Conservation (phyloP, 2,888 invertebrate genomes). For the Drosophila putrida region DNA sequence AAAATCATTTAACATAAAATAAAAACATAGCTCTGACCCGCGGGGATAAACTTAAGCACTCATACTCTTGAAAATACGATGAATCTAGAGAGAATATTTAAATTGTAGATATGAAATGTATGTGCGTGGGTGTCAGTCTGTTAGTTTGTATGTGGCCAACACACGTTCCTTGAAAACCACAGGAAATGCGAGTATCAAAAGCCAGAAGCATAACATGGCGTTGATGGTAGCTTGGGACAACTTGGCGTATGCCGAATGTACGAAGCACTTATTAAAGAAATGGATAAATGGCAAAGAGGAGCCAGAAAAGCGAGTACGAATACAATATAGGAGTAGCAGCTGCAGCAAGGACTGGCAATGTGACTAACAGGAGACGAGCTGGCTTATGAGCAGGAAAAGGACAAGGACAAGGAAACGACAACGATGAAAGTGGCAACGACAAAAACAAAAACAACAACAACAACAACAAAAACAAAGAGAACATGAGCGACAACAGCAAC, state of each 20-base stretch:
- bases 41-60: not conserved
- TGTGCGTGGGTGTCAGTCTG: slow-evolving; percentile 3
- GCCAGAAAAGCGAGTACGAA: slow-evolving; percentile 36
- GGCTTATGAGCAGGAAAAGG: slow-evolving; percentile 29
- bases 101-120: not conserved
- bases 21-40: no score
- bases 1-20: no score
- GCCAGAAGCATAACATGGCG: slow-evolving; percentile 48
- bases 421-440: slow-evolving; percentile 39
- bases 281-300: slow-evolving; percentile 14
- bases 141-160: slow-evolving; percentile 9
- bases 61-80: not conserved
- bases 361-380: slow-evolving; percentile 41
- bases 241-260: slow-evolving; percentile 67
- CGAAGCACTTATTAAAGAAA: slow-evolving; percentile 64
- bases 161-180: slow-evolving; percentile 18
- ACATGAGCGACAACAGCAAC: slow-evolving; percentile 40
- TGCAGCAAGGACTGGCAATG: slow-evolving; percentile 57
- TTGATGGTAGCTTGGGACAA: slow-evolving; percentile 53
- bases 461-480: slow-evolving; percentile 2
- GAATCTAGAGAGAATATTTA: not conserved
- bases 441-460: slow-evolving; percentile 27
- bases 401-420: slow-evolving; percentile 45
- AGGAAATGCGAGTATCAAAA: slow-evolving; percentile 30
- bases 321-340: slow-evolving; percentile 37